Evolutionary conservation across 2,888 invertebrate species (phyloP).

Genomic region (Dastarcus helophoroides): DNA sequence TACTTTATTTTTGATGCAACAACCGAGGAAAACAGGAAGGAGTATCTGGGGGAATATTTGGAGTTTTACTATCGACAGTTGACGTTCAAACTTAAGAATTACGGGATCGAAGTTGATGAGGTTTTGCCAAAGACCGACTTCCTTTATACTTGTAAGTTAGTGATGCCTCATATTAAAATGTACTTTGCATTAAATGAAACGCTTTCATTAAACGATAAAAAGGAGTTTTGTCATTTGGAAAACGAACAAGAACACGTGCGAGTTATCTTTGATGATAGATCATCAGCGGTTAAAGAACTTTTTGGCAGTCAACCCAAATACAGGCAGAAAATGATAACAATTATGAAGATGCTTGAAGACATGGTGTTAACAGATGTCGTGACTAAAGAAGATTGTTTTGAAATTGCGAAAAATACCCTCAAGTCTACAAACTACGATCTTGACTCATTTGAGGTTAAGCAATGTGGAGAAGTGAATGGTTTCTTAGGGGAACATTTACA

Average conservation of each 20-base stretch:
- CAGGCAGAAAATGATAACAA: too few relatives aligned
- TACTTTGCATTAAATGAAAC: too few relatives aligned
- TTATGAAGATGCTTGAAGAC: too few relatives aligned
- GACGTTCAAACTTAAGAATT: constrained; percentile 11
- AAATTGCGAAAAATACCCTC: constrained; percentile 10
- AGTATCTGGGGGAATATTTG: constrained; percentile 14
- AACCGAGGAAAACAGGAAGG: constrained; percentile 14
- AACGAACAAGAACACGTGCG: too few relatives aligned
- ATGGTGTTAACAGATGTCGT: too few relatives aligned
- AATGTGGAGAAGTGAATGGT: constrained; percentile 14
- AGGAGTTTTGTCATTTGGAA: too few relatives aligned
- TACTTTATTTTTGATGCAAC: constrained; percentile 21
- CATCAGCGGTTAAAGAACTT: too few relatives aligned
- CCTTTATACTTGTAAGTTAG: too few relatives aligned
- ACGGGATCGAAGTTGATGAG: constrained; percentile 12
- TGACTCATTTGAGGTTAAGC: constrained; percentile 8
- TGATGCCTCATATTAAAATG: too few relatives aligned
- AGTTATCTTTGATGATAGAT: too few relatives aligned
- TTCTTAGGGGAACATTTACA: constrained; percentile 21
- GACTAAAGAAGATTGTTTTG: constrained; percentile 11
- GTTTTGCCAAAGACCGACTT: constrained; percentile 18
- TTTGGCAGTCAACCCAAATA: too few relatives aligned
- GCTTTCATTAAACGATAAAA: too few relatives aligned
- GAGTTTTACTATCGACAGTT: constrained; percentile 19
- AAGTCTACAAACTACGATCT: constrained; percentile 8